Evolutionary conservation across 1,140 invertebrate genomes (phyloP).

Genomic region (Coptotermes formosanus): DNA sequence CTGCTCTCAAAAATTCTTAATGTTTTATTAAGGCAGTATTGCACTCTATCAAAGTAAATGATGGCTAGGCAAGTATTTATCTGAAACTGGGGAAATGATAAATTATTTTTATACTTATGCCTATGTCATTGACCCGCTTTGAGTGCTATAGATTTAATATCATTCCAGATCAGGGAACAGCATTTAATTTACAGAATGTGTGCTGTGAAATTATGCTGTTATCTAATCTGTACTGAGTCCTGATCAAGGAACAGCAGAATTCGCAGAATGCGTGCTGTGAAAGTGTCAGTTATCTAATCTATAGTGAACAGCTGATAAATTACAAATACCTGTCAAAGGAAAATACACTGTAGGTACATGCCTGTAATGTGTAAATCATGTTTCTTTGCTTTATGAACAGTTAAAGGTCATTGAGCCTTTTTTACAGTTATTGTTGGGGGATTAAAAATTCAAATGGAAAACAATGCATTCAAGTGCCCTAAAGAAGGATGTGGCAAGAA

Average conservation of each 20-base stretch:
- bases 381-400: not conserved
- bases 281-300: not conserved
- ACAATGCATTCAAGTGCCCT: slow-evolving; percentile 74
- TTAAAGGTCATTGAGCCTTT: not conserved
- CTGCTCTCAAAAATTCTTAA: too few species aligned
- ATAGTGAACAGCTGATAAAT: not conserved
- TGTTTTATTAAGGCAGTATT: too few species aligned
- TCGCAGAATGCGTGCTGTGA: not conserved
- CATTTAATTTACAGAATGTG: too few species aligned
- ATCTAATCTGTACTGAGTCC: too few species aligned
- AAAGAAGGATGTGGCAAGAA: slow-evolving; percentile 81
- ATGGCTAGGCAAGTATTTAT: too few species aligned
- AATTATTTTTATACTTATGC: too few species aligned
- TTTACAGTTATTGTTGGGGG: slow-evolving; percentile 61
- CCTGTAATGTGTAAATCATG: not conserved
- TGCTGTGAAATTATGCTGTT: too few species aligned
- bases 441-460: slow-evolving; percentile 65
- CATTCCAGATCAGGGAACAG: too few species aligned
- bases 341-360: not conserved
- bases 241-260: not conserved
- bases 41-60: too few species aligned
- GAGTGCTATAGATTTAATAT: too few species aligned
- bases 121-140: too few species aligned
- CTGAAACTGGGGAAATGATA: too few species aligned
- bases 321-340: not conserved